phyloP scores from a whole-genome alignment of 2,888 invertebrate species.

The Cerastoderma edule region DNA sequence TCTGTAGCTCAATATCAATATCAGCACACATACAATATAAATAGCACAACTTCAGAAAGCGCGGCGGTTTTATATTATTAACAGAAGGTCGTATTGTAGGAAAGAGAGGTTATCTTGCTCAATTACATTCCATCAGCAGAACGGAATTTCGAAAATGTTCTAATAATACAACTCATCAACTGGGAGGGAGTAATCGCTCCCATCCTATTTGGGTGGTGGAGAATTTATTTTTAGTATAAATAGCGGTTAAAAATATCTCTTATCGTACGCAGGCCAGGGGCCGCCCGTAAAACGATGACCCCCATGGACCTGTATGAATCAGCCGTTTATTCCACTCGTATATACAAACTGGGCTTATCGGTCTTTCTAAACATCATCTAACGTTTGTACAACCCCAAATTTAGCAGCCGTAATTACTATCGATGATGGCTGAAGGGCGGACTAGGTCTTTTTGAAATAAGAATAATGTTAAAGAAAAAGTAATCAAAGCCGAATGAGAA shows the following conservation, averaged over 20 bases:
- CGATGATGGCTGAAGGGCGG: too few species aligned
- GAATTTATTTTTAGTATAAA: conserved; percentile 17
- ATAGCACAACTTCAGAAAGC: too few species aligned
- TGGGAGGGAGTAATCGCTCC: not conserved
- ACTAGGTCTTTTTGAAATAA: too few species aligned
- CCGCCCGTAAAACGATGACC: not conserved
- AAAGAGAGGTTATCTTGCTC: conserved; percentile 7
- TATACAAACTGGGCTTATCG: not conserved
- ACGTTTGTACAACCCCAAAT: not conserved
- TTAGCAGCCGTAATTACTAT: not conserved
- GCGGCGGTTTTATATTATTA: too few species aligned
- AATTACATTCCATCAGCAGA: not conserved
- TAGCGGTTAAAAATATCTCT: conserved; percentile 19
- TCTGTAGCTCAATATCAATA: too few species aligned
- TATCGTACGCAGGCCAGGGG: conserved; percentile 9
- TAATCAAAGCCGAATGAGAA: too few species aligned
- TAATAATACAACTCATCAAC: conserved; percentile 18
- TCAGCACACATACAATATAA: too few species aligned
- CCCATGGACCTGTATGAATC: conserved; percentile 15
- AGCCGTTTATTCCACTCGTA: not conserved
- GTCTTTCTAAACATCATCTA: not conserved
- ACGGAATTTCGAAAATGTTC: conserved; percentile 20
- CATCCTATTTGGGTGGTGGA: conserved; percentile 17
- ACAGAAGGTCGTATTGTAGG: not conserved
- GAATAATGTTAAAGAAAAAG: too few species aligned